phyloP scores from a whole-genome alignment of 2,113 vertebrate genomes.

The Podocnemis expansa region DNA sequence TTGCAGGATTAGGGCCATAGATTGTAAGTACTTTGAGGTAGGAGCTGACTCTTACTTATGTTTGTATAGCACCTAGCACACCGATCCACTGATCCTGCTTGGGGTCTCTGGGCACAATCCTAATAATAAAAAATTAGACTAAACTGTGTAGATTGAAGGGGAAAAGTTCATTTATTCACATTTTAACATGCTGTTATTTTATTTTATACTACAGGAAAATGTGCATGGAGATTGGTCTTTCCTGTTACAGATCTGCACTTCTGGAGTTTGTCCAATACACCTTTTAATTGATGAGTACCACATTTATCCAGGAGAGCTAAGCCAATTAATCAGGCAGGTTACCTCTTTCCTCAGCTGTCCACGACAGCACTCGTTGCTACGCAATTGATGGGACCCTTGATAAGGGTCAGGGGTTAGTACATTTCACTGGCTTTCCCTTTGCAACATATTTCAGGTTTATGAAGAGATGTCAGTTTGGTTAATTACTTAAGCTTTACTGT shows the following conservation, averaged over 20 bases:
- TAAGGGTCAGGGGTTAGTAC: constrained; percentile 43
- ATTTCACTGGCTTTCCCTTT: constrained; percentile 6
- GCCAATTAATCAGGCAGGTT: constrained; percentile 1
- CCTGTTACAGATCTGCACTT: background rate
- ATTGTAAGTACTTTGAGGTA: background rate
- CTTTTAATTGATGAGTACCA: background rate
- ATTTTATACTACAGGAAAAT: background rate
- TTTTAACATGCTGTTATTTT: background rate
- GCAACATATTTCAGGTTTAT: constrained; percentile 10
- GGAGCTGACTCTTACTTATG: background rate
- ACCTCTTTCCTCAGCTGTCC: background rate
- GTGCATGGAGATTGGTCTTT: background rate
- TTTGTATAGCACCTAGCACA: background rate
- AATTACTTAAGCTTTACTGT: constrained; percentile 22
- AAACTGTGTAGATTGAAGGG: background rate
- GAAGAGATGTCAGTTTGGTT: constrained; percentile 26
- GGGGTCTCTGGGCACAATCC: background rate
- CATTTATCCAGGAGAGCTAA: background rate
- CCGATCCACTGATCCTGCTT: background rate
- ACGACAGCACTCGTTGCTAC: constrained; percentile 1
- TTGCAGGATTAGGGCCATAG: background rate
- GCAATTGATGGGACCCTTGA: constrained; percentile 20
- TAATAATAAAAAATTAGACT: background rate
- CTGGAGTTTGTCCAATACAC: background rate
- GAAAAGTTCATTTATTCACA: background rate